phyloP scores from a whole-genome alignment of 2,113 vertebrate species.

The Etheostoma cragini region DNA sequence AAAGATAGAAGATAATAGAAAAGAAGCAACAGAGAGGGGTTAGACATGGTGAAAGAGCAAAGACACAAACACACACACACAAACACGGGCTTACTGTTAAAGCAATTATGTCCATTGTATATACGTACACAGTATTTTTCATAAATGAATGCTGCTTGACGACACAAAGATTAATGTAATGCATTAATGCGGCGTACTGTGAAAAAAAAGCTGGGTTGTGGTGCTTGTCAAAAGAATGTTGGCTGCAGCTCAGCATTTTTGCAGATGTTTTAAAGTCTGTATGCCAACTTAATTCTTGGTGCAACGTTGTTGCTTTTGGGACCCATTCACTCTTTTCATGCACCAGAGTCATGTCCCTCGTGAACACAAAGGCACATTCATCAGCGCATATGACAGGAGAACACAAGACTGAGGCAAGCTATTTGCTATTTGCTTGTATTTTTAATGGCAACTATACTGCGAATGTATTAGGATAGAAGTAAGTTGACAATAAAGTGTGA shows the following conservation, averaged over 20 bases:
- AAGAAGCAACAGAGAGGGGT: not conserved
- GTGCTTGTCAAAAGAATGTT: slow-evolving; percentile 15
- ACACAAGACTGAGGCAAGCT: slow-evolving; percentile 11
- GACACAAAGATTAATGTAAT: slow-evolving; percentile 31
- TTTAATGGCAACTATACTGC: slow-evolving; percentile 17
- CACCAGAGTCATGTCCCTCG: slow-evolving; percentile 25
- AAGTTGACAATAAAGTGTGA: not conserved
- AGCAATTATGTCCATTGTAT: slow-evolving; percentile 9
- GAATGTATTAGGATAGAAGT: not conserved
- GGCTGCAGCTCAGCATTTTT: slow-evolving; percentile 29
- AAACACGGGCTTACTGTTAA: not conserved
- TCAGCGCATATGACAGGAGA: slow-evolving; percentile 35
- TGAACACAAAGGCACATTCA: slow-evolving; percentile 37
- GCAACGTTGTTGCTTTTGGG: slow-evolving; percentile 30
- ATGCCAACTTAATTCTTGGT: slow-evolving; percentile 25
- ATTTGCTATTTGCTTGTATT: slow-evolving; percentile 42
- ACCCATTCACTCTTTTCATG: slow-evolving; percentile 51
- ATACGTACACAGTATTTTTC: not conserved
- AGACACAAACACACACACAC: not conserved
- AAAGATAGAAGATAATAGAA: not conserved
- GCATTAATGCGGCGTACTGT: slow-evolving; percentile 4
- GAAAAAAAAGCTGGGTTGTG: slow-evolving; percentile 13
- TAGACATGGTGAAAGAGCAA: not conserved
- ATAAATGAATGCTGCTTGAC: slow-evolving; percentile 11
- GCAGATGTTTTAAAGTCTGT: slow-evolving; percentile 27